Percentiles rank a stretch among this genome's conserved stretches.
These are phyloP conservation scores for Mirounga angustirostris DNA, from an alignment of 2,113 vertebrate genomes.

Conservation along the genomic window DNA sequence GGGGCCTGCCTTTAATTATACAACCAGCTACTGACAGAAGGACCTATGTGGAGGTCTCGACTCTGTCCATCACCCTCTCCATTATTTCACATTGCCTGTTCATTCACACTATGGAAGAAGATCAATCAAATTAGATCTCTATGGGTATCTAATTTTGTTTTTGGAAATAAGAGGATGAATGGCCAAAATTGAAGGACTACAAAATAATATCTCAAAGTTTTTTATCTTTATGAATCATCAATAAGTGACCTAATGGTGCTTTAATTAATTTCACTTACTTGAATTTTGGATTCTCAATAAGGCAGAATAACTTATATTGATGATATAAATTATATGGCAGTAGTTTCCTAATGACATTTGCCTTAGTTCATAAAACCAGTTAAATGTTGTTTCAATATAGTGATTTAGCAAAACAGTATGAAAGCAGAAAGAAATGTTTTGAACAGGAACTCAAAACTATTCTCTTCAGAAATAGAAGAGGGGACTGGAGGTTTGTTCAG, in stretches of 20 bases:
- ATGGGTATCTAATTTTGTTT: background rate
- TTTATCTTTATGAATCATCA: background rate
- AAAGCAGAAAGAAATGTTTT: conserved; percentile 51
- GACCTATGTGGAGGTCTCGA: background rate
- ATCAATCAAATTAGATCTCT: background rate
- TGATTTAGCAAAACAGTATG: background rate
- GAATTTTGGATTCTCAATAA: conserved; percentile 32
- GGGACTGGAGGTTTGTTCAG: background rate
- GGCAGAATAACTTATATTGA: background rate
- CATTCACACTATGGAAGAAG: background rate
- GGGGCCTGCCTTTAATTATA: background rate
- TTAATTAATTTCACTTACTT: background rate
- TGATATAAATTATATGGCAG: background rate
- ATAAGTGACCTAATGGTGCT: conserved; percentile 1
- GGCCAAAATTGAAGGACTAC: conserved; percentile 33
- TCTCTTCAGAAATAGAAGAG: conserved; percentile 54
- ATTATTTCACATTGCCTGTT: background rate
- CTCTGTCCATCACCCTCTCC: background rate
- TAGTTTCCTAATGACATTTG: conserved; percentile 29
- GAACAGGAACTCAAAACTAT: conserved; percentile 25
- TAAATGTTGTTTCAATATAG: conserved; percentile 45
- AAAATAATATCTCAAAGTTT: conserved; percentile 28
- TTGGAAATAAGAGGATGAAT: conserved; percentile 26
- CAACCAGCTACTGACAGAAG: background rate
- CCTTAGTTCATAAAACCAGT: conserved; percentile 17